phyloP scores from a whole-genome alignment of 2,797 vertebrate species.

The Sebastes glaucus region DNA sequence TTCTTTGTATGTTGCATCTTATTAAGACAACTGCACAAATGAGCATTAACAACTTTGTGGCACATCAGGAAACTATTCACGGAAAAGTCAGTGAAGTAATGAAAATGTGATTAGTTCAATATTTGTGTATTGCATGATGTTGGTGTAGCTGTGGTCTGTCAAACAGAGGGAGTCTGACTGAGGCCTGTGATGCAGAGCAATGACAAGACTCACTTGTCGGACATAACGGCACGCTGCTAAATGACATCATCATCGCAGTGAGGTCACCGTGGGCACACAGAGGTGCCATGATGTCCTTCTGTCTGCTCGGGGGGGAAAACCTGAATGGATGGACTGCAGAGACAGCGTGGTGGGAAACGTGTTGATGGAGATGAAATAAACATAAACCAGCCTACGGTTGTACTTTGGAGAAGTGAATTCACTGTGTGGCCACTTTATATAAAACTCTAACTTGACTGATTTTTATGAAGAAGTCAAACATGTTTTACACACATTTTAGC shows the following conservation, averaged over 20 bases:
- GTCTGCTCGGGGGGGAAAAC: slow-evolving; percentile 41
- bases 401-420: not conserved
- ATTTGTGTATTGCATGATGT: slow-evolving; percentile 49
- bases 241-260: slow-evolving; percentile 77
- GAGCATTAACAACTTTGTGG: not conserved
- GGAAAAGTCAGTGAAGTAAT: slow-evolving; percentile 66
- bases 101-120: slow-evolving; percentile 51
- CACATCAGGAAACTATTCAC: slow-evolving; percentile 29
- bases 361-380: slow-evolving; percentile 10
- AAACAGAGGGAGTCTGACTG: slow-evolving; percentile 47
- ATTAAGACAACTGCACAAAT: slow-evolving; percentile 20
- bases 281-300: slow-evolving; percentile 63
- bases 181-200: slow-evolving; percentile 49
- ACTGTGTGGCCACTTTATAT: not conserved
- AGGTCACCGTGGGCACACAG: slow-evolving; percentile 70
- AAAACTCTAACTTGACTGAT: not conserved
- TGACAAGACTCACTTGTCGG: slow-evolving; percentile 64
- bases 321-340: slow-evolving; percentile 35
- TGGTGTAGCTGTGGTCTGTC: slow-evolving; percentile 66
- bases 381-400: not conserved
- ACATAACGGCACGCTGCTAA: slow-evolving; percentile 42
- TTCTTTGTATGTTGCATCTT: not conserved
- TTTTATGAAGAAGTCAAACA: not conserved
- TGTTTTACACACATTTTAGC: slow-evolving; percentile 1
- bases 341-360: slow-evolving; percentile 3